Conservation (phyloP, 1,140 invertebrate genomes). For the Panagrolaimus sp. region DNA sequence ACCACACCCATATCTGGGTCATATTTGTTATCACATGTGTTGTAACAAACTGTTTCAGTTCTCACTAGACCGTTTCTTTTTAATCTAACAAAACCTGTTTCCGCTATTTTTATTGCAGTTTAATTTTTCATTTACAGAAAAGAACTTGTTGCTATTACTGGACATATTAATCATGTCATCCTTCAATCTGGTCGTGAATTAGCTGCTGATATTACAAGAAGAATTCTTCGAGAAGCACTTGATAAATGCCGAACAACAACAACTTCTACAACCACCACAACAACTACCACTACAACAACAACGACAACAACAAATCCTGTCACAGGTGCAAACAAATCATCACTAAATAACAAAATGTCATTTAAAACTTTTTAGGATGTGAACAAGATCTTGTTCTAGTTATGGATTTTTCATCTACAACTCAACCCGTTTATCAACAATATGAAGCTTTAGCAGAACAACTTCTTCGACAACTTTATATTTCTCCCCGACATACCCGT, state of each 20-base stretch:
- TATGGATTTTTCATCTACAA: conserved; percentile 55
- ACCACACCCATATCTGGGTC: neutral
- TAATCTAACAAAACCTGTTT: neutral
- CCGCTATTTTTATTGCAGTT: neutral
- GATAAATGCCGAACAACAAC: conserved; percentile 54
- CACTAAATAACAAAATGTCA: neutral
- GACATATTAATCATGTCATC: conserved; percentile 54
- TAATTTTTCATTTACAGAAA: conserved; percentile 36
- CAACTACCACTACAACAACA: conserved; percentile 48
- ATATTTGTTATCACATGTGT: neutral
- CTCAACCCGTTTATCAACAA: conserved; percentile 44
- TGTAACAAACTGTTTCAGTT: no score
- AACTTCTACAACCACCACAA: conserved; percentile 52
- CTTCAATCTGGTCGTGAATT: conserved; percentile 52
- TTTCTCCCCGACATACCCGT: conserved; percentile 52
- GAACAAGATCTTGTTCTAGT: conserved; percentile 53
- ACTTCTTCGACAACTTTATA: conserved; percentile 43
- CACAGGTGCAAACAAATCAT: conserved; percentile 27
- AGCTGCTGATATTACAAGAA: conserved; percentile 52
- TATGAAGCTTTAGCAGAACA: conserved; percentile 41
- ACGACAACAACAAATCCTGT: conserved; percentile 41
- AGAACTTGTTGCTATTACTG: conserved; percentile 52
- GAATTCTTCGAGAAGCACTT: conserved; percentile 50
- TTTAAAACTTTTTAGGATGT: conserved; percentile 29
- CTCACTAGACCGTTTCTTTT: neutral